Evolutionary conservation across 2,113 vertebrate species (phyloP).

Genomic region (Engystomops pustulosus): DNA sequence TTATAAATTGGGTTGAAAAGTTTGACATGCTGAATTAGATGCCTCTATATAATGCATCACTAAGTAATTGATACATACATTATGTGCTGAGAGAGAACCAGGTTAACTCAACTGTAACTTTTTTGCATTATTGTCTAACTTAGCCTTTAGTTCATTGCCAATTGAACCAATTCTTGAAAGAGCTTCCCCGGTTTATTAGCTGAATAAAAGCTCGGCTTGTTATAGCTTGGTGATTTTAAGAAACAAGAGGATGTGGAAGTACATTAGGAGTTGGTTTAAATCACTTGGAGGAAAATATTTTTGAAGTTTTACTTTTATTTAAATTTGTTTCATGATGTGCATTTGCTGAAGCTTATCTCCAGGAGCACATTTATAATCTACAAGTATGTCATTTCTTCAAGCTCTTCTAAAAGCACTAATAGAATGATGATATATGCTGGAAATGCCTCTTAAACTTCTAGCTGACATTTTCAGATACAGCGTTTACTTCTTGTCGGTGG

Average conservation of each 20-base stretch:
- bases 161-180: conserved; percentile 61
- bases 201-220: conserved; percentile 61
- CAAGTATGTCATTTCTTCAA: conserved; percentile 55
- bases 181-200: conserved; percentile 52
- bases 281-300: conserved; percentile 10
- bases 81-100: conserved; percentile 61
- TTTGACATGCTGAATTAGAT: conserved; percentile 66
- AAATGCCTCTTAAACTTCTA: conserved; percentile 32
- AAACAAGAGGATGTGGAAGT: conserved; percentile 53
- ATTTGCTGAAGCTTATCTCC: conserved; percentile 53
- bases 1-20: conserved; percentile 66
- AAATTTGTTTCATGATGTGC: conserved; percentile 55
- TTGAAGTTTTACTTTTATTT: conserved; percentile 58
- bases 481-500: conserved; percentile 48
- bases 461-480: conserved; percentile 46
- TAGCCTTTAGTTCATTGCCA: conserved; percentile 60
- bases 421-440: conserved; percentile 31
- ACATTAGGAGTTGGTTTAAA: conserved; percentile 40
- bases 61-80: conserved; percentile 67
- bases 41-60: conserved; percentile 62
- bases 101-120: conserved; percentile 60
- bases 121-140: conserved; percentile 60
- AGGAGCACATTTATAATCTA: conserved; percentile 40
- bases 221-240: conserved; percentile 57
- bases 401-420: conserved; percentile 45